Conservation (phyloP, 35 echinoderm and acorn worm species). For the Patiria miniata region DNA sequence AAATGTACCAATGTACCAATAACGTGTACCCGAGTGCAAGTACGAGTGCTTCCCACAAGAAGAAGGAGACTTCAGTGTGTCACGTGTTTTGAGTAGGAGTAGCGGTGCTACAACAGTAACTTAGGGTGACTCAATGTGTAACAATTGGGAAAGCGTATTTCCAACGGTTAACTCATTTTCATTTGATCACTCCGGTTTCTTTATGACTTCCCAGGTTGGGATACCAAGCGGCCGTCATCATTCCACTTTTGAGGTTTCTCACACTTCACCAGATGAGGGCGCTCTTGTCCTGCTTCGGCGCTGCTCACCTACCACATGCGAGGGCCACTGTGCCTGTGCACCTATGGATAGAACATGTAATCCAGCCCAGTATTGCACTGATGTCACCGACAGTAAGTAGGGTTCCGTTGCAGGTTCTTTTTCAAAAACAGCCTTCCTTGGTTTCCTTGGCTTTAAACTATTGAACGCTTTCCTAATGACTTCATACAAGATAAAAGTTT, state of each 20-base stretch:
- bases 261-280: not conserved
- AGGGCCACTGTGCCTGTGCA: conserved; percentile 32
- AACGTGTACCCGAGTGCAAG: no score
- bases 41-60: no score
- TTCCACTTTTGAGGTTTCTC: not conserved
- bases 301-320: not conserved
- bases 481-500: no score
- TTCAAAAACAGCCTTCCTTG: no score
- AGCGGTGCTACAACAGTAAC: not conserved
- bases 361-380: no score
- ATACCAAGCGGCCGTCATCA: not conserved
- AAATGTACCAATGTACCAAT: no score
- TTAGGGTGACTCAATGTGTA: not conserved
- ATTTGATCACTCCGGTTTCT: not conserved
- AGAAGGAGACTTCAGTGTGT: no score
- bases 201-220: conserved; percentile 4
- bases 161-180: not conserved
- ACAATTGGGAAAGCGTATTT: not conserved
- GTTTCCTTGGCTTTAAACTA: no score
- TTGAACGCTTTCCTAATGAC: no score
- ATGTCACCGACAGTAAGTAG: no score
- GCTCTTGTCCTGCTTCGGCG: not conserved
- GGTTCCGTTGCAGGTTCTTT: no score
- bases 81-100: no score
- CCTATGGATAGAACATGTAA: not conserved